Evolutionary conservation across 2,113 vertebrate genomes (phyloP).

Genomic region (Carlito syrichta): DNA sequence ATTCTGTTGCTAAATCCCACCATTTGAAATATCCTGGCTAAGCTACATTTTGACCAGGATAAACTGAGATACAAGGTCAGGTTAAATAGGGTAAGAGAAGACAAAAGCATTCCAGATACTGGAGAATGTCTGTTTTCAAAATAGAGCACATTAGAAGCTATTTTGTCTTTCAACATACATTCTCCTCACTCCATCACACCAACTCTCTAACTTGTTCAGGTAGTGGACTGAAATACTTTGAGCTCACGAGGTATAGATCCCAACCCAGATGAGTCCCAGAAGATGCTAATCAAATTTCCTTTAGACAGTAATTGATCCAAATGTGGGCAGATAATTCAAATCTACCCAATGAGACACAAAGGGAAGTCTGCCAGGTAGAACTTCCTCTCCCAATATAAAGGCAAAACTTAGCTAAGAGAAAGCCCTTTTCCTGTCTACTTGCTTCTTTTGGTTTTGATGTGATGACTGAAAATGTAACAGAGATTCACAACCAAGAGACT

Average conservation of each 20-base stretch:
- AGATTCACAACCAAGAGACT: not conserved
- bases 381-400: not conserved
- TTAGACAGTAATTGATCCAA: not conserved
- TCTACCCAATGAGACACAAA: not conserved
- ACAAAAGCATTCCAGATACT: not conserved
- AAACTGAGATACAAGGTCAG: not conserved
- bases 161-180: not conserved
- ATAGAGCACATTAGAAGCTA: not conserved
- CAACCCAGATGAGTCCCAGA: not conserved
- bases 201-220: not conserved
- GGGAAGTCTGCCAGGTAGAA: not conserved
- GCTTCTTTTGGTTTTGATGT: not conserved
- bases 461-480: not conserved
- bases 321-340: not conserved
- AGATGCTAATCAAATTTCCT: not conserved
- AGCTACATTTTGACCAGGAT: not conserved
- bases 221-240: not conserved
- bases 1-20: conserved; percentile 5
- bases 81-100: conserved; percentile 11
- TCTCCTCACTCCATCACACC: not conserved
- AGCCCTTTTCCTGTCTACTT: not conserved
- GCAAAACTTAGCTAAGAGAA: not conserved
- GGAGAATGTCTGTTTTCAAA: not conserved
- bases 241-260: not conserved
- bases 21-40: not conserved